These are phyloP conservation scores for Dysmachus trigonus DNA, from an alignment of 2,888 invertebrate species.

Conservation along the genomic window DNA sequence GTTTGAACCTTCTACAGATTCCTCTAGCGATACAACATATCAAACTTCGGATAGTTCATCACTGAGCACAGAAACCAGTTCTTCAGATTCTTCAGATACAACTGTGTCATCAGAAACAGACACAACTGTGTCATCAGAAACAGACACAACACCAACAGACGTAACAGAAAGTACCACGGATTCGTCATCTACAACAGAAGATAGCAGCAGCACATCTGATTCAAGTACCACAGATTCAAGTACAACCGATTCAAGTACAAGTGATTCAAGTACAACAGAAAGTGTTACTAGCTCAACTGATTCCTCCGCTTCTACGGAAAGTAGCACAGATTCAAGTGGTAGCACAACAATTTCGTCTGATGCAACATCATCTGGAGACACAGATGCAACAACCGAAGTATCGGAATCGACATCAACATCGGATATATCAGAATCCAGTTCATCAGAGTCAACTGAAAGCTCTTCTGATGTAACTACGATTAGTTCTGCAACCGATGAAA, in stretches of 20 bases:
- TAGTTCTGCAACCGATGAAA: conserved; percentile 43
- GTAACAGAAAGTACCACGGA: not conserved
- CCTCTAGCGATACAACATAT: conserved; percentile 44
- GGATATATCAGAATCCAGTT: conserved; percentile 41
- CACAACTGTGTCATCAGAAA: not conserved
- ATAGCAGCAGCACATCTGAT: conserved; percentile 48
- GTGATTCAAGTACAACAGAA: not conserved
- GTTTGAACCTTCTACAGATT: conserved; percentile 42
- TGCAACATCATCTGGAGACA: not conserved
- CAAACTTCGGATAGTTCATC: not conserved
- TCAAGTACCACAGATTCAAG: conserved; percentile 1
- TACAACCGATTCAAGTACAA: not conserved
- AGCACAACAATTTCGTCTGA: not conserved
- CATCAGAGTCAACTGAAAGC: conserved; percentile 34
- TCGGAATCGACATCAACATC: not conserved
- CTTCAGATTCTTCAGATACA: not conserved
- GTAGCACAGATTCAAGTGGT: not conserved
- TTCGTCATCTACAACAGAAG: conserved; percentile 52
- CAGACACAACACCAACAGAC: not conserved
- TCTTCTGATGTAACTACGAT: conserved; percentile 49
- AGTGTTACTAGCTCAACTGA: not conserved
- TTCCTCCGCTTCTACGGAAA: not conserved
- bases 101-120: not conserved
- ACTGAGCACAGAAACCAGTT: not conserved
- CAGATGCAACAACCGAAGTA: conserved; percentile 50